Conservation (phyloP, 2,888 invertebrate species). For the Andrena chrysosceles region DNA sequence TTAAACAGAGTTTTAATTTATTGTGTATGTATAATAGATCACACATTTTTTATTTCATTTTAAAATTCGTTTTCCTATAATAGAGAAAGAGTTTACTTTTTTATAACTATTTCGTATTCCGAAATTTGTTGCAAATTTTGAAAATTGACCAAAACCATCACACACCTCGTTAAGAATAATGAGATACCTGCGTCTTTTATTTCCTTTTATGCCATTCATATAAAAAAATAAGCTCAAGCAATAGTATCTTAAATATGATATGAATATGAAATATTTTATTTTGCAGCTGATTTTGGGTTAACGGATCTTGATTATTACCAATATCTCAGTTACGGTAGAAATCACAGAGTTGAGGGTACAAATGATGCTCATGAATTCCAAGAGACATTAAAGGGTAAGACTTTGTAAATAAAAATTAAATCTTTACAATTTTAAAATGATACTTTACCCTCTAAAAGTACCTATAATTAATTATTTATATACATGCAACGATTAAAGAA, state of each 20-base stretch:
- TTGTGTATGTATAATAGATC: not conserved
- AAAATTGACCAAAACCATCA: too few relatives aligned
- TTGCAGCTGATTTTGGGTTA: constrained; percentile 87
- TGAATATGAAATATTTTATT: not conserved
- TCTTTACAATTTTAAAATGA: not conserved
- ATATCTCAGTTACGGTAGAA: constrained; percentile 88
- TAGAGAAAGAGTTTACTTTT: too few relatives aligned
- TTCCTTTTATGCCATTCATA: too few relatives aligned
- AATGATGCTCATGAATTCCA: constrained; percentile 88
- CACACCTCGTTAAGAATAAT: too few relatives aligned
- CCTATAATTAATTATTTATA: not conserved
- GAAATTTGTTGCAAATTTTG: too few relatives aligned
- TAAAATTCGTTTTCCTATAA: not conserved
- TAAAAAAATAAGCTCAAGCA: not conserved
- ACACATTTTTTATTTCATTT: not conserved
- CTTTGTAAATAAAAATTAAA: not conserved
- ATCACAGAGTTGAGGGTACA: constrained; percentile 87
- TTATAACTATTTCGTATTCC: too few relatives aligned
- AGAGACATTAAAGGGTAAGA: constrained; percentile 86
- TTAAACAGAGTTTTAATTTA: not conserved
- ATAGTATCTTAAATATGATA: not conserved
- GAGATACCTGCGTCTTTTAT: too few relatives aligned
- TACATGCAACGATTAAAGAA: not conserved
- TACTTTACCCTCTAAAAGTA: not conserved
- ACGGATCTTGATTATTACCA: constrained; percentile 87